Evolutionary conservation across 2,113 vertebrate genomes (phyloP).

Genomic region (Rhea americana): DNA sequence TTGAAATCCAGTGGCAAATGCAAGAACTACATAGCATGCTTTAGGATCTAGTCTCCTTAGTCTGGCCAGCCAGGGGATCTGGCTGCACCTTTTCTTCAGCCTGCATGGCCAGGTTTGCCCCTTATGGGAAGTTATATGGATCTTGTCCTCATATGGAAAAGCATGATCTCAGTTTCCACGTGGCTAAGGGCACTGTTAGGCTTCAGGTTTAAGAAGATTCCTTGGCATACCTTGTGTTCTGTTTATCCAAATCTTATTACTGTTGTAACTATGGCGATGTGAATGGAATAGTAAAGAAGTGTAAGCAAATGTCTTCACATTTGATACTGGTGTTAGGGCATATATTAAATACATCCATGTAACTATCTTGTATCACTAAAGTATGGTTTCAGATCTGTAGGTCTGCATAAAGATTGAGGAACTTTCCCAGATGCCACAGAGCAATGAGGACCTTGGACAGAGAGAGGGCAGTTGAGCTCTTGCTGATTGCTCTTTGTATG

Average conservation of each 20-base stretch:
- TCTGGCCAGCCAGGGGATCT: not conserved
- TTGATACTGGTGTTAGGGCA: not conserved
- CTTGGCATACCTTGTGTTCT: not conserved
- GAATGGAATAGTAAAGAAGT: not conserved
- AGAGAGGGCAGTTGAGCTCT: not conserved
- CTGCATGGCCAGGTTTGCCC: not conserved
- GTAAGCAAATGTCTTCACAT: not conserved
- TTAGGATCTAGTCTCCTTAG: not conserved
- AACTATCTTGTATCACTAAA: not conserved
- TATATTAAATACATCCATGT: not conserved
- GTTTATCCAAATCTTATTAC: not conserved
- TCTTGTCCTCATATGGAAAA: not conserved
- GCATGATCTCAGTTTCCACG: not conserved
- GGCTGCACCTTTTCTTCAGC: not conserved
- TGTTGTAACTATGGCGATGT: conserved; percentile 32
- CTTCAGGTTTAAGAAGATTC: conserved; percentile 16
- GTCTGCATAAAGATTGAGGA: not conserved
- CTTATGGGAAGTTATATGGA: not conserved
- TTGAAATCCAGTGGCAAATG: not conserved
- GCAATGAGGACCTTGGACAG: not conserved
- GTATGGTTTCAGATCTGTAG: not conserved
- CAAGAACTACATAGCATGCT: not conserved
- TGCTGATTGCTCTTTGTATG: not conserved
- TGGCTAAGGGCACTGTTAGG: not conserved
- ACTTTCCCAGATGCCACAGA: not conserved